These are phyloP conservation scores for Rhopalosiphum nymphaeae DNA, from an alignment of 2,888 invertebrate genomes.

Conservation along the genomic window DNA sequence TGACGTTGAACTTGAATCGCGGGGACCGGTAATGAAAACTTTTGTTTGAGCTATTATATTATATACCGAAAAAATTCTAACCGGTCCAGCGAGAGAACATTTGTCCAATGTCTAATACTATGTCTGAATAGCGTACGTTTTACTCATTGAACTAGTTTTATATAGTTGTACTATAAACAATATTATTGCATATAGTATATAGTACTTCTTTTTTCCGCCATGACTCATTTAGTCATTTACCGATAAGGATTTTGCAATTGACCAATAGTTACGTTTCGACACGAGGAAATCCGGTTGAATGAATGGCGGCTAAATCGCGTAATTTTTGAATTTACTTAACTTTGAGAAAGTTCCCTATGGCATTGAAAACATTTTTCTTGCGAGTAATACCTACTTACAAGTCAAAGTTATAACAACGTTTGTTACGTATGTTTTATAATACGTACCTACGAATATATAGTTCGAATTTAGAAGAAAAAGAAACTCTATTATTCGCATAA, in stretches of 20 bases:
- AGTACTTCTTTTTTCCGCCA: not conserved
- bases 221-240: slow-evolving; percentile 51
- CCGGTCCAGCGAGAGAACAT: slow-evolving; percentile 33
- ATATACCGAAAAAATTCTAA: slow-evolving; percentile 8
- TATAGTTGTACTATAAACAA: not conserved
- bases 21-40: slow-evolving; percentile 39
- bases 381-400: not conserved
- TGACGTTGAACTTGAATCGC: slow-evolving; percentile 60
- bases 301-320: not conserved
- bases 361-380: not conserved
- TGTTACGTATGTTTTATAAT: not conserved
- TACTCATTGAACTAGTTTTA: slow-evolving; percentile 39
- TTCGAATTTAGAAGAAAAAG: not conserved
- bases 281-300: slow-evolving; percentile 49
- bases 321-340: not conserved
- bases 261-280: not conserved
- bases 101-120: slow-evolving; percentile 11
- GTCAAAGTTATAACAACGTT: not conserved
- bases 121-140: slow-evolving; percentile 20
- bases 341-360: not conserved
- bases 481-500: slow-evolving; percentile 1
- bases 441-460: not conserved
- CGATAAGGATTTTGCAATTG: not conserved
- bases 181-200: not conserved
- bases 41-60: slow-evolving; percentile 37